Percentiles rank a stretch among this genome's conserved stretches.
These are phyloP conservation scores for Sinocyclocheilus anshuiensis DNA, from an alignment of 2,113 vertebrate genomes.

Conservation along the genomic window DNA sequence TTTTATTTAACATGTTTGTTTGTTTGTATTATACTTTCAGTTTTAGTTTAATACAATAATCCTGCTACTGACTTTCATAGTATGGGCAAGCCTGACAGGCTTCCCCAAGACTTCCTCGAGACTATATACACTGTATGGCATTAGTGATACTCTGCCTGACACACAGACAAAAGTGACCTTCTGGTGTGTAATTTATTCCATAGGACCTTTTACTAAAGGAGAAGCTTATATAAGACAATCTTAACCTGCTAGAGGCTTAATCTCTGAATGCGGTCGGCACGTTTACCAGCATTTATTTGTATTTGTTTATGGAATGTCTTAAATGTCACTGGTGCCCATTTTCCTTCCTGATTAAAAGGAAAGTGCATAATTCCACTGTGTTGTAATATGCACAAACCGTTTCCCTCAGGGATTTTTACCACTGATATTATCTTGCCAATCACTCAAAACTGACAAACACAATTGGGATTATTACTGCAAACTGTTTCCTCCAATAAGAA, in stretches of 20 bases:
- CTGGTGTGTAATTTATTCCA: constrained; percentile 6
- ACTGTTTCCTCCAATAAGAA: constrained; percentile 14
- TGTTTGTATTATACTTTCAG: no score
- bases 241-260: constrained; percentile 5
- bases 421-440: neutral
- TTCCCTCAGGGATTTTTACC: constrained; percentile 15
- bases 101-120: neutral
- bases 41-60: no score
- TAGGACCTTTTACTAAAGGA: neutral
- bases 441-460: constrained; percentile 10
- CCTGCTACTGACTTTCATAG: no score
- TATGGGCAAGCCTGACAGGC: no score
- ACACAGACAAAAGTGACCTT: neutral
- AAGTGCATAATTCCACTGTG: neutral
- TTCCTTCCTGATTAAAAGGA: constrained; percentile 2
- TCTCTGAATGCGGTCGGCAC: neutral
- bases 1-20: no score
- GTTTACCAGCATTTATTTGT: constrained; percentile 5
- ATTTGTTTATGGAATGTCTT: constrained; percentile 23
- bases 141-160: neutral
- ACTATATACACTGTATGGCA: neutral
- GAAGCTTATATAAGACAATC: neutral
- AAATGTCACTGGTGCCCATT: constrained; percentile 11
- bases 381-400: neutral
- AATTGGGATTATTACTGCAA: constrained; percentile 4